Conservation (phyloP, 2,888 invertebrate species). For the Didymodactylos carnosus region DNA sequence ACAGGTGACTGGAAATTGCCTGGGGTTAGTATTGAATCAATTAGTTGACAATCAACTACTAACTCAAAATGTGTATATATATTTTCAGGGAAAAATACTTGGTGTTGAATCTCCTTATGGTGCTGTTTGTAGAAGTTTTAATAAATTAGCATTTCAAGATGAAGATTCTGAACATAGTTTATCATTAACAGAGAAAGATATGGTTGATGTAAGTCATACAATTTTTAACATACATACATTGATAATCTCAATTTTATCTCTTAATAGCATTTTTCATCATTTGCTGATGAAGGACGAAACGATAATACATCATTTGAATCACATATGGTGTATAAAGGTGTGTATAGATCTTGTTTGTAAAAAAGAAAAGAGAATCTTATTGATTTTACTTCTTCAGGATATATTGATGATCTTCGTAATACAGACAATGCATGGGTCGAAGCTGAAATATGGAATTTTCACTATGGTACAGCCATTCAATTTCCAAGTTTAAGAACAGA, state of each 20-base stretch:
- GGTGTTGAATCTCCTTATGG: conserved; percentile 22
- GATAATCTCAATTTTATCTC: conserved; percentile 16
- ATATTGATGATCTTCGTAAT: conserved; percentile 30
- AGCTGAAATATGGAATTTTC: conserved; percentile 29
- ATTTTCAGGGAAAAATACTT: conserved; percentile 22
- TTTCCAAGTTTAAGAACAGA: not conserved
- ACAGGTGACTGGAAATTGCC: conserved; percentile 21
- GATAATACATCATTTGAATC: conserved; percentile 14
- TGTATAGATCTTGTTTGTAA: conserved; percentile 2
- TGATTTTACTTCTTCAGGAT: conserved; percentile 25
- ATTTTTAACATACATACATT: conserved; percentile 15
- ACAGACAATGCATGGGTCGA: conserved; percentile 25
- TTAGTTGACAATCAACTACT: not conserved
- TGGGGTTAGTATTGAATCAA: conserved; percentile 19
- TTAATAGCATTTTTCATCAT: not conserved
- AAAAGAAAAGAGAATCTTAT: conserved; percentile 14
- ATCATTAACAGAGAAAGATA: conserved; percentile 21
- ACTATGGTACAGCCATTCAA: conserved; percentile 18
- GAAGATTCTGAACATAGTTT: conserved; percentile 18
- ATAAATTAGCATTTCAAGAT: conserved; percentile 21
- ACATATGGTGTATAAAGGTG: conserved; percentile 14
- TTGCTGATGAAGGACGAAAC: conserved; percentile 14
- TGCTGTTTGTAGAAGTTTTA: conserved; percentile 23
- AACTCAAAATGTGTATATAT: not conserved
- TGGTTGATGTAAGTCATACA: conserved; percentile 17